Evolutionary conservation across 2,113 vertebrate genomes (phyloP).

Genomic region (Callopanchax toddi): DNA sequence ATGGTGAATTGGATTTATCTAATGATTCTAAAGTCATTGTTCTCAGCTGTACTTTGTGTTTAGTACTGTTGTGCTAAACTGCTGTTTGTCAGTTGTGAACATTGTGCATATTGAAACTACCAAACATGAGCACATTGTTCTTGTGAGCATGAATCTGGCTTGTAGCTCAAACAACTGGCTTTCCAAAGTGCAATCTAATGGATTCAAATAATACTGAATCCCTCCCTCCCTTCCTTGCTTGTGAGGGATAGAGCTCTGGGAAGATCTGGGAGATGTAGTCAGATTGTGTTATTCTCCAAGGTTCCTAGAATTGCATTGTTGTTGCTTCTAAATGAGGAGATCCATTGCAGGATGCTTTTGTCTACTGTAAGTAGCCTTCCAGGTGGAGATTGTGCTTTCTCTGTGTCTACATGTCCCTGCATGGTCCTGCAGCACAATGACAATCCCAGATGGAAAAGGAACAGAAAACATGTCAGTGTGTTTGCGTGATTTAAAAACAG

Average conservation of each 20-base stretch:
- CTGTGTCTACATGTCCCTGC: constrained; percentile 30
- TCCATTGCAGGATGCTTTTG: constrained; percentile 15
- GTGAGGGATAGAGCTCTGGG: not conserved
- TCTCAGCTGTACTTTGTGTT: not conserved
- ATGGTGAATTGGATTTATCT: no score
- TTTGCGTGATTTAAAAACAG: constrained; percentile 21
- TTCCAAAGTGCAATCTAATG: no score
- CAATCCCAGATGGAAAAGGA: constrained; percentile 9
- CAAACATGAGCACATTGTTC: not conserved
- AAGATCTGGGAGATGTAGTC: constrained; percentile 11
- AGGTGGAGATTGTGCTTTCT: constrained; percentile 35
- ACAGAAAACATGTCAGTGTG: constrained; percentile 14
- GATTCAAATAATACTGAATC: no score
- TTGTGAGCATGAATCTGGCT: not conserved
- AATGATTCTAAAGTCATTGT: not conserved
- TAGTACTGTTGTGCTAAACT: not conserved
- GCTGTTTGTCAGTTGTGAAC: not conserved
- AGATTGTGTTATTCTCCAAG: constrained; percentile 24
- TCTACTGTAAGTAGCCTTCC: constrained; percentile 34
- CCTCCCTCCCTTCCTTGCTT: no score
- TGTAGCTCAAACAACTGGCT: no score
- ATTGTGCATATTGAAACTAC: not conserved
- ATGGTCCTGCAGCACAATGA: constrained; percentile 20
- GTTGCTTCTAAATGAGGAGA: constrained; percentile 12
- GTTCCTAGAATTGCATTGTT: constrained; percentile 23